phyloP scores from a whole-genome alignment of 2,797 vertebrate genomes.

The Sarcoramphus papa region DNA sequence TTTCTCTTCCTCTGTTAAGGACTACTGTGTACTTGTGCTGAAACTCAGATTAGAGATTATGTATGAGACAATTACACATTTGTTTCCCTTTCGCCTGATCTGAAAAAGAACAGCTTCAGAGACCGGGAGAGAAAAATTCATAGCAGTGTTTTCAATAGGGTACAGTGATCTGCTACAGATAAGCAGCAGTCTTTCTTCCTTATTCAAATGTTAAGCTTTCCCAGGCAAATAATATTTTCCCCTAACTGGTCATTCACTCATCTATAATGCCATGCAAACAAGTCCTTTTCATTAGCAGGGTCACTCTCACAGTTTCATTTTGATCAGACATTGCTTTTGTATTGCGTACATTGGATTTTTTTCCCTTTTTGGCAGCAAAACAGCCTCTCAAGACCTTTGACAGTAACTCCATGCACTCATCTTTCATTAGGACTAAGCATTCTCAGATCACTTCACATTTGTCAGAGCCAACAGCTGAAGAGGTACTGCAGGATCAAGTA shows the following conservation, averaged over 20 bases:
- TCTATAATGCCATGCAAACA: background rate
- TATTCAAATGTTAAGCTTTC: constrained; percentile 59
- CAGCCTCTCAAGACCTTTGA: constrained; percentile 2
- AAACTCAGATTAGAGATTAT: background rate
- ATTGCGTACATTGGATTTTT: background rate
- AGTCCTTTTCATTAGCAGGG: background rate
- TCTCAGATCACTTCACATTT: background rate
- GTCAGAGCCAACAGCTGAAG: background rate
- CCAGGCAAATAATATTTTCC: constrained; percentile 44
- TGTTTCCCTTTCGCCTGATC: background rate
- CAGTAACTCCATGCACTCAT: background rate
- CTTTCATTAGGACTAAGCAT: background rate
- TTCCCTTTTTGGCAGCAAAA: background rate
- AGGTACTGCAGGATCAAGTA: background rate
- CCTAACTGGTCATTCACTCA: background rate
- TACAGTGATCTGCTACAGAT: constrained; percentile 1
- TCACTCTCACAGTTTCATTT: constrained; percentile 4
- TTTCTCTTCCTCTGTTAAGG: background rate
- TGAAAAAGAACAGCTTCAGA: constrained; percentile 23
- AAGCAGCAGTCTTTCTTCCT: background rate
- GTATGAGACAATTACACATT: constrained; percentile 10
- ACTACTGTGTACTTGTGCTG: background rate
- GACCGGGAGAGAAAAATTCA: constrained; percentile 18
- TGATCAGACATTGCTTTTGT: background rate
- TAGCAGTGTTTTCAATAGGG: background rate